phyloP scores from a whole-genome alignment of 1,140 invertebrate species.

The Pachyrhynchus sulphureomaculatus region DNA sequence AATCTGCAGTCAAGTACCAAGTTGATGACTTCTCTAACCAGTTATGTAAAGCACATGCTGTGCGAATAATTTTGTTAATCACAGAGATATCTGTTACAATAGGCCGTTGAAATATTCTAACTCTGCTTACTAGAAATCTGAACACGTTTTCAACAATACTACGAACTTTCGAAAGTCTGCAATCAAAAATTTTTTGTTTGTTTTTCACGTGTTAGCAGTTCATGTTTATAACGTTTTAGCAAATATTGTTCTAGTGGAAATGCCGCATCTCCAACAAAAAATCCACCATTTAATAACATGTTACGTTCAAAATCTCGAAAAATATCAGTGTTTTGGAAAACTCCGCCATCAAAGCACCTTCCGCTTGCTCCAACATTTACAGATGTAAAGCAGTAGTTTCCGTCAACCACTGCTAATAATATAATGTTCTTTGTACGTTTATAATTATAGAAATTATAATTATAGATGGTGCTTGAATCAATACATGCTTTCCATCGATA shows the following conservation, averaged over 20 bases:
- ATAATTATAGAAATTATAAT: constrained; percentile 51
- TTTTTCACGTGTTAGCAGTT: not conserved
- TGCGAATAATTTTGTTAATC: too few relatives aligned
- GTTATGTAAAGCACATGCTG: too few relatives aligned
- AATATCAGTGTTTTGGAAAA: constrained; percentile 36
- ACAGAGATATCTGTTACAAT: too few relatives aligned
- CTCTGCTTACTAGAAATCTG: too few relatives aligned
- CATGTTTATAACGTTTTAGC: not conserved
- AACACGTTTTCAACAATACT: too few relatives aligned
- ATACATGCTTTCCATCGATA: constrained; percentile 54
- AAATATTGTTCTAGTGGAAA: constrained; percentile 11
- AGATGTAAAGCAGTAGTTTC: constrained; percentile 50
- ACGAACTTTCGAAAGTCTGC: too few relatives aligned
- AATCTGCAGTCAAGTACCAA: too few relatives aligned
- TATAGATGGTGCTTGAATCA: constrained; percentile 43
- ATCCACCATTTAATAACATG: not conserved
- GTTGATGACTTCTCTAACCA: too few relatives aligned
- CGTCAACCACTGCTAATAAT: constrained; percentile 49
- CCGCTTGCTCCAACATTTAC: constrained; percentile 51
- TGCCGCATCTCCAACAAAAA: constrained; percentile 5
- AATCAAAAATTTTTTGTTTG: too few relatives aligned
- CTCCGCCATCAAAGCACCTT: constrained; percentile 46
- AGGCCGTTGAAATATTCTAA: too few relatives aligned
- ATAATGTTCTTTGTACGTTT: constrained; percentile 38
- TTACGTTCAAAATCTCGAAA: not conserved